Conservation (phyloP, 2,888 invertebrate species). For the Drosophila longiperda region DNA sequence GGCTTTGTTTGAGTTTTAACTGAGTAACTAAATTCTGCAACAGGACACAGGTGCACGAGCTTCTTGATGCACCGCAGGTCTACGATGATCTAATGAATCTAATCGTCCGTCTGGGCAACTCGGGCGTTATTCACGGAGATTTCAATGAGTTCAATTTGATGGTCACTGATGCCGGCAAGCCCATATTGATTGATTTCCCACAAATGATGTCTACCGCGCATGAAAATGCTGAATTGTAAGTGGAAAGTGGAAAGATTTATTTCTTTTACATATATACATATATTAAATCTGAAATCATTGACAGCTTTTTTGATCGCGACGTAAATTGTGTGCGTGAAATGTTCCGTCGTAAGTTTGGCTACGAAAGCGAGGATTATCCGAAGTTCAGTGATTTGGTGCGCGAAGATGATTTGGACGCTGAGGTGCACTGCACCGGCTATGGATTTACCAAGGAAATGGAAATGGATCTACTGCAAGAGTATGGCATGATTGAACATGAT, state of each 20-base stretch:
- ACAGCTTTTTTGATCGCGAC: constrained; percentile 96
- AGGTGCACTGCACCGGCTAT: constrained; percentile 96
- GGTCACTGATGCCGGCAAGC: constrained; percentile 91
- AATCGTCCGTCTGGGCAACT: constrained; percentile 94
- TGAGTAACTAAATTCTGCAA: constrained; percentile 8
- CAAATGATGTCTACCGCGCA: constrained; percentile 99
- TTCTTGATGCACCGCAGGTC: constrained; percentile 90
- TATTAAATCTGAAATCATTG: neutral
- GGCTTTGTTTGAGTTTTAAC: neutral
- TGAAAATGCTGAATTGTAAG: constrained; percentile 93
- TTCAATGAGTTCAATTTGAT: constrained; percentile 99
- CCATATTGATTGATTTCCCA: constrained; percentile 98
- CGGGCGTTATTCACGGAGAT: constrained; percentile 99
- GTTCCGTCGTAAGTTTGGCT: constrained; percentile 95
- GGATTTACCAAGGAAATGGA: constrained; percentile 94
- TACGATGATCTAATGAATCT: constrained; percentile 98
- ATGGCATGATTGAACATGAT: constrained; percentile 86
- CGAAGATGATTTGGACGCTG: constrained; percentile 93
- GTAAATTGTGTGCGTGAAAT: constrained; percentile 96
- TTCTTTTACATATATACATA: neutral
- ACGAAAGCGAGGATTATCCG: constrained; percentile 93
- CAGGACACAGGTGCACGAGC: constrained; percentile 88
- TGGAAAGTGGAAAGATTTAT: constrained; percentile 62
- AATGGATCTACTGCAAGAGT: constrained; percentile 88
- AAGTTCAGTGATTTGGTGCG: constrained; percentile 91